Conservation (phyloP, 2,113 vertebrate species). For the Oncorhynchus tshawytscha region DNA sequence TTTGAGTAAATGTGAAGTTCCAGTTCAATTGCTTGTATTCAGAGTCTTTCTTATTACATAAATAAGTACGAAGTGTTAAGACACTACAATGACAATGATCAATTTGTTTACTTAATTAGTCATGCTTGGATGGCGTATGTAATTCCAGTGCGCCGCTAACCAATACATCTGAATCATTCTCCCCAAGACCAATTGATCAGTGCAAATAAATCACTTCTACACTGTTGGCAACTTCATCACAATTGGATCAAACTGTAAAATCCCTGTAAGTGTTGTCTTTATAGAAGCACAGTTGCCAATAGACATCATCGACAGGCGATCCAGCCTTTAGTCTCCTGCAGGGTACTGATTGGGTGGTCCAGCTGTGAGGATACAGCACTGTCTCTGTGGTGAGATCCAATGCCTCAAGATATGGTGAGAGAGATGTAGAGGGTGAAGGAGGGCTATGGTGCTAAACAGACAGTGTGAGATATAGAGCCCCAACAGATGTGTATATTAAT, state of each 20-base stretch:
- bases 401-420: constrained; percentile 12
- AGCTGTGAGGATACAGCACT: constrained; percentile 16
- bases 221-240: neutral
- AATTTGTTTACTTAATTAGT: neutral
- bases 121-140: neutral
- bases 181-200: neutral
- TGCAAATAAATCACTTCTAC: neutral
- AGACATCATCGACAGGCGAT: neutral
- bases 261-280: neutral
- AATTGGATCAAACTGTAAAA: neutral
- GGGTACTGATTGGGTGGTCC: constrained; percentile 1
- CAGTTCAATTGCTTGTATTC: too few relatives aligned
- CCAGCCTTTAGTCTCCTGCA: neutral
- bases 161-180: neutral
- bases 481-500: constrained; percentile 58
- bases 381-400: constrained; percentile 8
- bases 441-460: constrained; percentile 23
- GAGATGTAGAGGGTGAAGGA: constrained; percentile 18
- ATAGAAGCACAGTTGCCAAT: neutral
- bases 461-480: constrained; percentile 12
- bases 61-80: too few relatives aligned
- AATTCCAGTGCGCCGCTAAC: neutral
- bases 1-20: too few relatives aligned
- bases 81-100: neutral
- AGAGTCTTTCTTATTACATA: too few relatives aligned